phyloP scores from a whole-genome alignment of 1,140 invertebrate species.

The Nasonia giraulti region DNA sequence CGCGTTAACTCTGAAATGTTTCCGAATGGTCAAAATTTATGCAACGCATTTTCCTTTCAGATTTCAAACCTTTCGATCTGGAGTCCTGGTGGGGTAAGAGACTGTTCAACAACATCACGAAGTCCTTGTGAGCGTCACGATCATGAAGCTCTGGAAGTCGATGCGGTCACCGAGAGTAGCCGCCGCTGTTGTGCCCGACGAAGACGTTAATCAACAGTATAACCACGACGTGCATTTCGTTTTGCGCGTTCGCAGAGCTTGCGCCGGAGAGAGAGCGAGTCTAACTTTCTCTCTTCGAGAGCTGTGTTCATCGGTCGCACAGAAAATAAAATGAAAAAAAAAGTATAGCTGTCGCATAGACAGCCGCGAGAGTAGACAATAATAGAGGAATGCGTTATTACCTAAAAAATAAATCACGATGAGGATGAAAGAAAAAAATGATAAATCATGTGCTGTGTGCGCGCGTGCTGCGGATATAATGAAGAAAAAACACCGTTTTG shows the following conservation, averaged over 20 bases:
- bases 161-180: background rate
- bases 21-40: background rate
- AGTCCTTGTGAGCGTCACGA: constrained; percentile 77
- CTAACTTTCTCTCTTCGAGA: constrained; percentile 4
- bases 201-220: background rate
- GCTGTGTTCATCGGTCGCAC: constrained; percentile 27
- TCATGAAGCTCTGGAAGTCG: constrained; percentile 6
- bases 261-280: background rate
- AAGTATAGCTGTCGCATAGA: constrained; percentile 24
- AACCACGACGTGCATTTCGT: constrained; percentile 25
- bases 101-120: constrained; percentile 86
- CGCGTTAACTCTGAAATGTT: background rate
- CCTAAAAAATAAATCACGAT: background rate
- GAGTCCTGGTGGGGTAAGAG: constrained; percentile 92
- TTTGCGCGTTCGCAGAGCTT: background rate
- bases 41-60: constrained; percentile 68
- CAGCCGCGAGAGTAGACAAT: constrained; percentile 48
- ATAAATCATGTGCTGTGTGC: constrained; percentile 8
- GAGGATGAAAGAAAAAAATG: background rate
- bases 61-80: constrained; percentile 90
- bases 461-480: background rate
- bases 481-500: background rate
- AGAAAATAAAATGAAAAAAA: background rate
- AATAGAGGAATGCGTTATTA: constrained; percentile 35
- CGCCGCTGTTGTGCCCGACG: background rate